Evolutionary conservation across 2,888 invertebrate species (phyloP).

Genomic region (Trachelus tabidus): DNA sequence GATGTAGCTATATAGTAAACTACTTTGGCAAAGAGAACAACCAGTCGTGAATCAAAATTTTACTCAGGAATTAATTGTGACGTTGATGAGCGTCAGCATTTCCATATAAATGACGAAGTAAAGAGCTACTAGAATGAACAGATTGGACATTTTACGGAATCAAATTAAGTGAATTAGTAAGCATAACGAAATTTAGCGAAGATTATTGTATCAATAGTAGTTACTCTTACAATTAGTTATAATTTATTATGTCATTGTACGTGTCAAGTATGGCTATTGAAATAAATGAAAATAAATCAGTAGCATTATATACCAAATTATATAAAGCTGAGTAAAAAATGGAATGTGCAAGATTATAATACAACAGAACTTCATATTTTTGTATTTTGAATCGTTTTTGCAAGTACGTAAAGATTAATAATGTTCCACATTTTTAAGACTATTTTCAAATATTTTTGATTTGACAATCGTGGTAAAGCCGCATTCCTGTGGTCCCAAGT

Average conservation of each 20-base stretch:
- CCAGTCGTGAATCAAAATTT: background rate
- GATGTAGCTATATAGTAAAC: background rate
- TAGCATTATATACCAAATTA: background rate
- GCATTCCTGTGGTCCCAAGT: background rate
- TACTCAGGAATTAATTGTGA: background rate
- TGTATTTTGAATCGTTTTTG: background rate
- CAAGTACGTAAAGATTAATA: background rate
- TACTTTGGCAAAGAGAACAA: background rate
- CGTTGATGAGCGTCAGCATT: background rate
- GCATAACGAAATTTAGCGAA: background rate
- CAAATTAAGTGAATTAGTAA: background rate
- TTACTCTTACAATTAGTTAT: background rate
- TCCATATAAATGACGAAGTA: background rate
- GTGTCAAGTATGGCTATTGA: background rate
- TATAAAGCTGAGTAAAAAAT: background rate
- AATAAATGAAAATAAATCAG: background rate
- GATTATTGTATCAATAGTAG: background rate
- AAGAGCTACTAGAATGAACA: background rate
- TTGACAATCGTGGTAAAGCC: background rate
- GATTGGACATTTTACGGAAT: no score
- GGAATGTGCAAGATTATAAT: background rate
- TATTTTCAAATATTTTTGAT: background rate
- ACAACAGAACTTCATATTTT: background rate
- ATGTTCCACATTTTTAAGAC: background rate
- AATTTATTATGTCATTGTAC: background rate